phyloP scores from a whole-genome alignment of 2,797 vertebrate genomes.

The Phalanger gymnotis region DNA sequence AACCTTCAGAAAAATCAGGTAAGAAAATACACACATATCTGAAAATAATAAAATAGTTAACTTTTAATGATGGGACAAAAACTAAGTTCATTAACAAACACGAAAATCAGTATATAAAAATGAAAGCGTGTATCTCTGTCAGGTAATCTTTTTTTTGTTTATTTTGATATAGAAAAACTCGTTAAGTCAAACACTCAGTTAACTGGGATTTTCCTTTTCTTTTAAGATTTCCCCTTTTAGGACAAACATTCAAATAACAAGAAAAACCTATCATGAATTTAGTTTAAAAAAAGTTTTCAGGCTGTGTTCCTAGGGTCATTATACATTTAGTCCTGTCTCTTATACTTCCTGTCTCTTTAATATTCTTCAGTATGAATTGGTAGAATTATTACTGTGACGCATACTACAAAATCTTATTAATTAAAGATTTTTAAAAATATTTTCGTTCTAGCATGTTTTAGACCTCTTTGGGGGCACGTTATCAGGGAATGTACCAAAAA shows the following conservation, averaged over 20 bases:
- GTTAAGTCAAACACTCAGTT: neutral
- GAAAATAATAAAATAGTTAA: slow-evolving; percentile 11
- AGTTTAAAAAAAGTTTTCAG: neutral
- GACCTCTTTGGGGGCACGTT: neutral
- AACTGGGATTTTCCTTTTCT: neutral
- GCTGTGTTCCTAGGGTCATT: neutral
- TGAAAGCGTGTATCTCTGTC: neutral
- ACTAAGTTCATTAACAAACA: neutral
- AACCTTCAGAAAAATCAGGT: slow-evolving; percentile 94
- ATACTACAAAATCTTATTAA: neutral
- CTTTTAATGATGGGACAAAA: neutral
- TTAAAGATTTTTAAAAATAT: neutral
- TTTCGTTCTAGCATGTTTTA: neutral
- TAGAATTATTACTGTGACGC: neutral
- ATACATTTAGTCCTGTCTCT: neutral
- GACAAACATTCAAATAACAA: neutral
- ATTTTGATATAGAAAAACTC: neutral
- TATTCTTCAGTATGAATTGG: neutral
- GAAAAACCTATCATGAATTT: neutral
- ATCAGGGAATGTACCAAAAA: neutral
- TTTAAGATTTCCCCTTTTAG: neutral
- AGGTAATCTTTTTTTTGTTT: neutral
- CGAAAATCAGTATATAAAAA: slow-evolving; percentile 18
- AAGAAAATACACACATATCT: slow-evolving; percentile 33
- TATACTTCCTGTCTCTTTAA: neutral